Evolutionary conservation across 1,140 invertebrate species (phyloP).

Genomic region (Ganaspis sp.): DNA sequence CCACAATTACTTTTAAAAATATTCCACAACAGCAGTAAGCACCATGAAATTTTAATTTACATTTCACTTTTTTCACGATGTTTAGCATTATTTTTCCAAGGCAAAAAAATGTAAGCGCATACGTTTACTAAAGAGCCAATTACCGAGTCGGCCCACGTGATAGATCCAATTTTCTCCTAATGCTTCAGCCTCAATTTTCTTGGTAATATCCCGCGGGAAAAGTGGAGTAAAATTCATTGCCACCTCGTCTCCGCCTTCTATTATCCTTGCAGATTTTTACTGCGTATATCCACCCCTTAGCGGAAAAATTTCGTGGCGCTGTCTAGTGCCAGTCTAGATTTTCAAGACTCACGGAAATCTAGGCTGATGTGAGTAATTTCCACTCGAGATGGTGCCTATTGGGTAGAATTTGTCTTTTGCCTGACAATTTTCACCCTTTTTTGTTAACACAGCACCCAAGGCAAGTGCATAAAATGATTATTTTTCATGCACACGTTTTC

Average conservation of each 20-base stretch:
- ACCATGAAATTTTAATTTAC: not conserved
- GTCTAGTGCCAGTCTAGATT: no score
- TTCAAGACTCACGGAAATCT: no score
- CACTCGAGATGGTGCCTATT: no score
- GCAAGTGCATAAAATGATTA: conserved; percentile 45
- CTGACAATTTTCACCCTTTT: conserved; percentile 35
- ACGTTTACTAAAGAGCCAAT: conserved; percentile 24
- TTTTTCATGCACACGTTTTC: conserved; percentile 44
- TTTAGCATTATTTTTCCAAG: not conserved
- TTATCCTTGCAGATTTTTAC: conserved; percentile 52
- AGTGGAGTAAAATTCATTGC: conserved; percentile 40
- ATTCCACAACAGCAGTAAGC: not conserved
- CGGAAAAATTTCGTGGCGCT: not conserved
- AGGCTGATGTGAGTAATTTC: no score
- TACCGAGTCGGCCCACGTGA: conserved; percentile 45
- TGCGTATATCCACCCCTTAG: conserved; percentile 13
- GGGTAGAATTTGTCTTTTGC: conserved; percentile 13
- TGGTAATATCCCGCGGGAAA: conserved; percentile 50
- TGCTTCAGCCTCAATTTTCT: conserved; percentile 51
- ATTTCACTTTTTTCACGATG: not conserved
- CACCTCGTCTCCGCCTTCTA: conserved; percentile 42
- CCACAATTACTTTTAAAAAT: no score
- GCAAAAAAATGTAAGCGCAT: not conserved
- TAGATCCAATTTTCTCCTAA: conserved; percentile 41
- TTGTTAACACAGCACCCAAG: conserved; percentile 47